Evolutionary conservation across 1,140 invertebrate genomes (phyloP).

Genomic region (Trichogramma pretiosum): DNA sequence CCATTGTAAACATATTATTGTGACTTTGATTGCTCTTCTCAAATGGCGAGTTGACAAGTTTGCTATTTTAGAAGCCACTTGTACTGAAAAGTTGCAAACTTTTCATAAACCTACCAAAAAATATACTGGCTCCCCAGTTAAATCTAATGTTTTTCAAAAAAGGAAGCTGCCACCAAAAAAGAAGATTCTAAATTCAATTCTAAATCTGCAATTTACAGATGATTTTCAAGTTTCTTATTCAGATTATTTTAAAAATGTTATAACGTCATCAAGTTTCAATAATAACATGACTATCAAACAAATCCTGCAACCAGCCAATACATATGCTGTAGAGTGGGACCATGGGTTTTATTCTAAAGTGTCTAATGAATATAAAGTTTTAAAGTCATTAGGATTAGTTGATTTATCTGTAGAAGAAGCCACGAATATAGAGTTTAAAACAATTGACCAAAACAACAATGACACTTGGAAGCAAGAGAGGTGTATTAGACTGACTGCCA

Average conservation of each 20-base stretch:
- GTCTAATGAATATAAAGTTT: background rate
- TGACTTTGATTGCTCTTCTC: background rate
- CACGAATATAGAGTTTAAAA: background rate
- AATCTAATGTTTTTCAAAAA: background rate
- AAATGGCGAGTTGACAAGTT: background rate
- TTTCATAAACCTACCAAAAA: background rate
- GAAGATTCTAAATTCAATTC: no score
- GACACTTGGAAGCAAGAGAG: background rate
- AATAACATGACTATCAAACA: background rate
- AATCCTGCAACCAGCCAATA: constrained; percentile 1
- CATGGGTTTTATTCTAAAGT: background rate
- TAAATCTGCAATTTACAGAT: no score
- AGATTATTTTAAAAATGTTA: background rate
- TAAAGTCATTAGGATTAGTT: background rate
- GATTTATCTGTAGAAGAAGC: background rate
- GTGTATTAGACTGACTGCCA: background rate
- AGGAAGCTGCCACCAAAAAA: no score
- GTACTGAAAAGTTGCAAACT: background rate
- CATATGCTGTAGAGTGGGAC: constrained; percentile 1
- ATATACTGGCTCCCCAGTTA: background rate
- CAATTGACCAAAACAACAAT: background rate
- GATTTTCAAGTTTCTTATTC: background rate
- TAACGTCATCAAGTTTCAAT: background rate
- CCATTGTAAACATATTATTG: background rate
- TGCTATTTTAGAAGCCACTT: background rate